Evolutionary conservation across 2,797 vertebrate species (phyloP).

Genomic region (Sebastes trivittatus): DNA sequence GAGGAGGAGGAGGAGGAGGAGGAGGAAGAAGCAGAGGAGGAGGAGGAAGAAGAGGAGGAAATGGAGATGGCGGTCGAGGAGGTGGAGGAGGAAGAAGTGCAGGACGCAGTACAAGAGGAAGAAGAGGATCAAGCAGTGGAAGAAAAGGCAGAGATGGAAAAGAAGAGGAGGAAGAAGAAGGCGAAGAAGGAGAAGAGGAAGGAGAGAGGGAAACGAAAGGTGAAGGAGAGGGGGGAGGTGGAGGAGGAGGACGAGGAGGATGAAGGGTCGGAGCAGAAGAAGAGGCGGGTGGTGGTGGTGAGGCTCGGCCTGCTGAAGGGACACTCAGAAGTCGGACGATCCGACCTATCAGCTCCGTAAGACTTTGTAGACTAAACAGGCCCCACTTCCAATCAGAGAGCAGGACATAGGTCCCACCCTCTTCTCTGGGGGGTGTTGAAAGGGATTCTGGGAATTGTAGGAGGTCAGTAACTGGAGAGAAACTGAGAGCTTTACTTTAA

Average conservation of each 20-base stretch:
- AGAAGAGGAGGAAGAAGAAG: constrained; percentile 49
- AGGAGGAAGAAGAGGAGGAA: fast-evolving
- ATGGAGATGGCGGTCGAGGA: constrained; percentile 29
- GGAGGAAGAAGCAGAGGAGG: fast-evolving
- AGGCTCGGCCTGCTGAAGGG: constrained; percentile 68
- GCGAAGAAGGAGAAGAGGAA: constrained; percentile 57
- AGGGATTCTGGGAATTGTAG: constrained; percentile 35
- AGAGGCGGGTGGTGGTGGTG: constrained; percentile 73
- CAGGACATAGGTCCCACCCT: neutral
- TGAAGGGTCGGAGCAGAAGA: constrained; percentile 55
- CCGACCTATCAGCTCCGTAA: constrained; percentile 65
- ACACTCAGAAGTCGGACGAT: constrained; percentile 67
- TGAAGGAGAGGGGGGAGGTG: constrained; percentile 6
- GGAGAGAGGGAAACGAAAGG: constrained; percentile 46
- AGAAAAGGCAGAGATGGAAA: constrained; percentile 24
- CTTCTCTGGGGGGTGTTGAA: neutral
- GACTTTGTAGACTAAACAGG: neutral
- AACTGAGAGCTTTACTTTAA: constrained; percentile 15
- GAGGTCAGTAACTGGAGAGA: neutral
- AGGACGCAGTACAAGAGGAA: constrained; percentile 19
- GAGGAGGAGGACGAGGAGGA: neutral
- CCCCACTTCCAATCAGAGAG: constrained; percentile 1
- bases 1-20: neutral
- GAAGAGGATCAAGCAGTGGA: constrained; percentile 19
- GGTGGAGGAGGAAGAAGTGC: constrained; percentile 48